Evolutionary conservation across 1,140 invertebrate genomes (phyloP).

Genomic region (Ganaspis sp.): DNA sequence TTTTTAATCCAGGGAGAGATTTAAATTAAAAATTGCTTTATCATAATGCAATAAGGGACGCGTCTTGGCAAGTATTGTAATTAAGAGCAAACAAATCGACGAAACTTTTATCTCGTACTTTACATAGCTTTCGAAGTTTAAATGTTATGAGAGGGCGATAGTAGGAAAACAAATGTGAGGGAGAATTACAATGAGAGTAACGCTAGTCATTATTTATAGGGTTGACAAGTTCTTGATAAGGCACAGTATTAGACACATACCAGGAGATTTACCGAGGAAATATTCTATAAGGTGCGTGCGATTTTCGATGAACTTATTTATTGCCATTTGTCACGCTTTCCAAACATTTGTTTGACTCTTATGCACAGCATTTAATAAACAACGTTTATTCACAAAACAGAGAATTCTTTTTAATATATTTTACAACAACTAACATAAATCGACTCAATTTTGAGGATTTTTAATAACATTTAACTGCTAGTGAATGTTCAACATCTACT

Average conservation of each 20-base stretch:
- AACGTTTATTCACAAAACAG: too few relatives aligned
- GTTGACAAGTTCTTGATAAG: constrained; percentile 6
- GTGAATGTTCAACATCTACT: too few relatives aligned
- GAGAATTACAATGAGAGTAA: neutral
- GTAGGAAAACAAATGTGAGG: neutral
- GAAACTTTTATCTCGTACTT: neutral
- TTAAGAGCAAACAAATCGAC: neutral
- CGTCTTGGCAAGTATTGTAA: constrained; percentile 37
- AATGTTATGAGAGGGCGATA: neutral
- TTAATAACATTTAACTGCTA: too few relatives aligned
- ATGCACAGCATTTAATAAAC: too few relatives aligned
- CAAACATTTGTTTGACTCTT: neutral
- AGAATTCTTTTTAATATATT: too few relatives aligned
- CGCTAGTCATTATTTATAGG: neutral
- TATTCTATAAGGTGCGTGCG: constrained; percentile 9
- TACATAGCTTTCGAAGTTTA: constrained; percentile 1
- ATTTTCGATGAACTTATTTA: constrained; percentile 14
- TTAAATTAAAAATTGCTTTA: neutral
- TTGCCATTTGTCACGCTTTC: neutral
- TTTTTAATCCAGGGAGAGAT: constrained; percentile 37
- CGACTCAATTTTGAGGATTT: too few relatives aligned
- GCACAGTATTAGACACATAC: neutral
- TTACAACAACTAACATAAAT: too few relatives aligned
- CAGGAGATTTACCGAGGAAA: neutral
- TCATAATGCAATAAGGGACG: neutral